Conservation (phyloP, 2,797 vertebrate genomes). For the Eospalax fontanierii region DNA sequence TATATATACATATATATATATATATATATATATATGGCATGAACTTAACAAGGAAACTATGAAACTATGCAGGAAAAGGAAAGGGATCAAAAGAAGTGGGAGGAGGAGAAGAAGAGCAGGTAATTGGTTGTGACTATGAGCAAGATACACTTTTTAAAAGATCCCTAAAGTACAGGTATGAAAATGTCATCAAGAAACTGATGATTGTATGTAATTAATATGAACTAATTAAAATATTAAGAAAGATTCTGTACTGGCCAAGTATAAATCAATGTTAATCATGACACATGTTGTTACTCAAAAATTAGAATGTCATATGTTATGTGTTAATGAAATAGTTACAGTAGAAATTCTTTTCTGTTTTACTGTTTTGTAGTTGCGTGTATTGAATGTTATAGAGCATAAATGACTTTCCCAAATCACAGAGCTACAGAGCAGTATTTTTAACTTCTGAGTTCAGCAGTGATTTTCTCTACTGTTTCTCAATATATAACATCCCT, state of each 20-base stretch:
- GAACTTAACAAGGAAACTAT: too few species aligned
- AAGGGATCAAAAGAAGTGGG: too few species aligned
- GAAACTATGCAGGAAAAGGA: too few species aligned
- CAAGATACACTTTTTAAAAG: too few species aligned
- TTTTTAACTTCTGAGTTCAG: background rate
- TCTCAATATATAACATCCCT: background rate
- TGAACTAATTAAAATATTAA: too few species aligned
- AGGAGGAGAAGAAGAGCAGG: too few species aligned
- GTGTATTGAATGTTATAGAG: background rate
- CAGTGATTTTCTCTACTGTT: background rate
- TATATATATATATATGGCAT: too few species aligned
- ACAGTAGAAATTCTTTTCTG: background rate
- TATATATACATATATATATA: too few species aligned
- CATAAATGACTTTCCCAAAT: background rate
- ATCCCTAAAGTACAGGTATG: too few species aligned
- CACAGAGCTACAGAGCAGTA: too few species aligned
- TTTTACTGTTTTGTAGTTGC: background rate
- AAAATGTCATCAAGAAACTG: background rate
- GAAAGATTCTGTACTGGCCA: rapidly evolving
- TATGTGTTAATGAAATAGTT: background rate
- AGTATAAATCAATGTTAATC: rapidly evolving
- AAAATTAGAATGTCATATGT: rapidly evolving
- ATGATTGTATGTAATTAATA: too few species aligned
- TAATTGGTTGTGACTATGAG: too few species aligned
- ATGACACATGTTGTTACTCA: rapidly evolving